Percentiles rank a stretch among this genome's conserved stretches.
Evolutionary conservation across 2,888 invertebrate species (phyloP).

Genomic region (Ashinkailepas kermadecensis): DNA sequence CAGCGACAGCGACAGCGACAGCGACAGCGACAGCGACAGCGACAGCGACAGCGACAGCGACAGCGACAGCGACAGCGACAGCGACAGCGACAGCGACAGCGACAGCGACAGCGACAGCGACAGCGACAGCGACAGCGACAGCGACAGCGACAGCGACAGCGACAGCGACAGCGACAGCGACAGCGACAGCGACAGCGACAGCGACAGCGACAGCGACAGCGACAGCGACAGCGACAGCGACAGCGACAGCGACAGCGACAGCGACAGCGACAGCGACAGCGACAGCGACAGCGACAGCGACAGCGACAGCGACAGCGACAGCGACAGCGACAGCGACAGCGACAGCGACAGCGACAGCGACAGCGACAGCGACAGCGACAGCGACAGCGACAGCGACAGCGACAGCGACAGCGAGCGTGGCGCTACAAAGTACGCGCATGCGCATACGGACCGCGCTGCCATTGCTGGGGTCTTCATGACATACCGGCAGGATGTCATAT

Average conservation of each 20-base stretch:
- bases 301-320: constrained; percentile 11
- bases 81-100: constrained; percentile 11
- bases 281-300: constrained; percentile 14
- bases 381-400: constrained; percentile 11
- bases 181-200: constrained; percentile 11
- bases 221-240: constrained; percentile 14
- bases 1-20: constrained; percentile 11
- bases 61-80: constrained; percentile 11
- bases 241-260: constrained; percentile 11
- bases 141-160: constrained; percentile 11
- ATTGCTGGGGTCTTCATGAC: too few relatives aligned
- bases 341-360: constrained; percentile 14
- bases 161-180: constrained; percentile 14
- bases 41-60: constrained; percentile 14
- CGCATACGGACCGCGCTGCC: too few relatives aligned
- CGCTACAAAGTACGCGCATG: too few relatives aligned
- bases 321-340: constrained; percentile 11
- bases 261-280: constrained; percentile 11
- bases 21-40: constrained; percentile 11
- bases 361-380: constrained; percentile 11
- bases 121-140: constrained; percentile 11
- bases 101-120: constrained; percentile 14
- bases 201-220: constrained; percentile 11
- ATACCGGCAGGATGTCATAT: too few relatives aligned
- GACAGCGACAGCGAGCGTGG: constrained; percentile 14